These are phyloP conservation scores for Timandra comae DNA, from an alignment of 2,888 invertebrate species.

Conservation along the genomic window DNA sequence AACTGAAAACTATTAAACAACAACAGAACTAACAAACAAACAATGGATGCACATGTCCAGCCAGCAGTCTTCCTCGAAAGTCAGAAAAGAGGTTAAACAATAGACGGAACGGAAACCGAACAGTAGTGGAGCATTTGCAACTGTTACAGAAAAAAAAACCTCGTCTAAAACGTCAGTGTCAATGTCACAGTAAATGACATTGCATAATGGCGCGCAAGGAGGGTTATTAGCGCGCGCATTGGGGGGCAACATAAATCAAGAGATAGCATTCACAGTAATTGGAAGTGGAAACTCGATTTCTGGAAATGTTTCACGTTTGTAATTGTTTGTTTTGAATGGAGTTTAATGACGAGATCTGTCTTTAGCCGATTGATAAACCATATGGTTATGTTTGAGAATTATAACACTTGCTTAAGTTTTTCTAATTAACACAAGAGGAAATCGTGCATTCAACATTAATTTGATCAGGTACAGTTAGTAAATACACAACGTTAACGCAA, in stretches of 20 bases:
- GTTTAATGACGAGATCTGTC: conserved; percentile 10
- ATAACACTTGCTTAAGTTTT: background rate
- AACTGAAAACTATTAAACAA: conserved; percentile 19
- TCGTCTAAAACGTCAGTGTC: conserved; percentile 14
- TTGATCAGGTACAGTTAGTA: too few relatives aligned
- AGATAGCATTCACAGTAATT: conserved; percentile 20
- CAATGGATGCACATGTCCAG: conserved; percentile 22
- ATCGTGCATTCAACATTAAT: background rate
- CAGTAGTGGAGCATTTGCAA: conserved; percentile 34
- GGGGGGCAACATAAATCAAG: conserved; percentile 40
- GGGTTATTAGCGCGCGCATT: conserved; percentile 26
- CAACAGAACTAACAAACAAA: conserved; percentile 5
- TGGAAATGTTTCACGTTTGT: conserved; percentile 24
- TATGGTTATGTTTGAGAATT: background rate
- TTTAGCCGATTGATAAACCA: background rate
- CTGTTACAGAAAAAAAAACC: conserved; percentile 20
- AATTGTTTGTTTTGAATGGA: conserved; percentile 26
- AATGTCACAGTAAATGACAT: conserved; percentile 15
- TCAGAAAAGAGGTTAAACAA: conserved; percentile 20
- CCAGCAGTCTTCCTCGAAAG: conserved; percentile 43
- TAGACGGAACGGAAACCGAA: conserved; percentile 45
- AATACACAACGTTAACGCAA: too few relatives aligned
- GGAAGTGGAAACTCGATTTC: conserved; percentile 26
- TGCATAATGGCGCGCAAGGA: conserved; percentile 25
- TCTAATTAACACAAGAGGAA: too few relatives aligned